phyloP scores from a whole-genome alignment of 2,113 vertebrate species.

The Microtus pennsylvanicus region DNA sequence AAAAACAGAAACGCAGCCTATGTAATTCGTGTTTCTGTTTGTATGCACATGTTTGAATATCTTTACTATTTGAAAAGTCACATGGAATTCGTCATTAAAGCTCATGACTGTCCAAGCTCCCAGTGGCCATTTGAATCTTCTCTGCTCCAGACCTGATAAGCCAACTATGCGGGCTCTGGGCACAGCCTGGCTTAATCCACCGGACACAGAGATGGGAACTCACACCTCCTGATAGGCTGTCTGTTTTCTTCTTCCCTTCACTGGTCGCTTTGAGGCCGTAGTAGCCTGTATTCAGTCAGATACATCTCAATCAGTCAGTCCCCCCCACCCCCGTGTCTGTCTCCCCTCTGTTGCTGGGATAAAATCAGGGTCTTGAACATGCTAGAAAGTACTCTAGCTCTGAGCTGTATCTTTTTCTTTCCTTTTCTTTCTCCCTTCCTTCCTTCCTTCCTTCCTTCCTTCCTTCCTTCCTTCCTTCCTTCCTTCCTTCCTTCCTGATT shows the following conservation, averaged over 20 bases:
- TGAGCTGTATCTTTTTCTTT: background rate
- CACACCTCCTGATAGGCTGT: background rate
- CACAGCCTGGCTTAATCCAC: conserved; percentile 6
- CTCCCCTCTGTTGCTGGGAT: background rate
- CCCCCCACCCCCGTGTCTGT: too few species aligned
- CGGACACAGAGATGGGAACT: background rate
- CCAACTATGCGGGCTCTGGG: background rate
- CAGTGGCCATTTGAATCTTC: background rate
- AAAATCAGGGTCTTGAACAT: background rate
- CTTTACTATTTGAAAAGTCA: conserved; percentile 69
- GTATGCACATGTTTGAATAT: conserved; percentile 69
- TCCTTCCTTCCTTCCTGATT: too few species aligned
- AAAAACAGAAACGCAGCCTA: conserved; percentile 21
- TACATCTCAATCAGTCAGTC: background rate
- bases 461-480: too few species aligned
- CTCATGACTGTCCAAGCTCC: background rate
- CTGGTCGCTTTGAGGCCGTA: background rate
- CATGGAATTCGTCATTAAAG: conserved; percentile 50
- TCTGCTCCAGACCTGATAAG: background rate
- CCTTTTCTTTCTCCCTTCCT: background rate
- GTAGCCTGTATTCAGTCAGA: background rate
- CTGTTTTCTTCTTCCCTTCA: conserved; percentile 13
- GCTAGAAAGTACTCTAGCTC: background rate
- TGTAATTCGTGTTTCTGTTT: conserved; percentile 76
- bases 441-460: too few species aligned